A percentile compares a stretch with the other conserved stretches of the same genome.
Evolutionary conservation across 2,113 vertebrate species (phyloP).

Genomic region (Artemisiospiza belli): DNA sequence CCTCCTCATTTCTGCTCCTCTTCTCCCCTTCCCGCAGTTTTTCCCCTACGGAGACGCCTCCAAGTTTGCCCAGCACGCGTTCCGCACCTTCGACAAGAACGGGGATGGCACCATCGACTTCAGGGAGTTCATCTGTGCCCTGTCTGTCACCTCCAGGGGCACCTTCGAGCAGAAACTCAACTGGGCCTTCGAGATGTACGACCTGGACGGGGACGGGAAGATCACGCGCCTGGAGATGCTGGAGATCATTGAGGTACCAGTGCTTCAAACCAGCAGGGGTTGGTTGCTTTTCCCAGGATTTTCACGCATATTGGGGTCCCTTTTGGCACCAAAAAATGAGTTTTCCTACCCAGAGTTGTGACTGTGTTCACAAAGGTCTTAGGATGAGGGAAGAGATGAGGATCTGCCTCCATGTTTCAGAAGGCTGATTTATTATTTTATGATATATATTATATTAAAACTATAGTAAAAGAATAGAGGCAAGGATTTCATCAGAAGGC

Average conservation of each 20-base stretch:
- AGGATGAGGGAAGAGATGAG: too few species aligned
- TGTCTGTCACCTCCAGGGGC: conserved; percentile 95
- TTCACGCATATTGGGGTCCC: not conserved
- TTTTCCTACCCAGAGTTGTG: not conserved
- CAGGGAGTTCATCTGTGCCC: conserved; percentile 97
- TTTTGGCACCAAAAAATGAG: not conserved
- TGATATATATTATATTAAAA: too few species aligned
- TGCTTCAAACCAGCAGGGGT: not conserved
- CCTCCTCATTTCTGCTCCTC: rapidly evolving
- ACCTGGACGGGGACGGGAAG: conserved; percentile 94
- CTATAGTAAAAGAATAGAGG: too few species aligned
- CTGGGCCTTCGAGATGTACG: conserved; percentile 99
- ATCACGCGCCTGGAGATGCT: conserved; percentile 97
- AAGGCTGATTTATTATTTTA: too few species aligned
- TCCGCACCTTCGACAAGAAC: conserved; percentile 98
- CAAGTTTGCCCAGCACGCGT: conserved; percentile 97
- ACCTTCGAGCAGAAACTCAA: conserved; percentile 98
- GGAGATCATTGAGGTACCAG: conserved; percentile 86
- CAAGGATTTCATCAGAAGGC: too few species aligned
- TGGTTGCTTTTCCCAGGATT: not conserved
- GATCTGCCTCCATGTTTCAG: too few species aligned
- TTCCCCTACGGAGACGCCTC: conserved; percentile 97
- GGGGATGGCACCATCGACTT: conserved; percentile 98
- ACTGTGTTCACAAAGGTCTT: too few species aligned
- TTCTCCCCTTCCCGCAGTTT: conserved; percentile 75